phyloP scores from a whole-genome alignment of 2,113 vertebrate genomes.

The Canis aureus region DNA sequence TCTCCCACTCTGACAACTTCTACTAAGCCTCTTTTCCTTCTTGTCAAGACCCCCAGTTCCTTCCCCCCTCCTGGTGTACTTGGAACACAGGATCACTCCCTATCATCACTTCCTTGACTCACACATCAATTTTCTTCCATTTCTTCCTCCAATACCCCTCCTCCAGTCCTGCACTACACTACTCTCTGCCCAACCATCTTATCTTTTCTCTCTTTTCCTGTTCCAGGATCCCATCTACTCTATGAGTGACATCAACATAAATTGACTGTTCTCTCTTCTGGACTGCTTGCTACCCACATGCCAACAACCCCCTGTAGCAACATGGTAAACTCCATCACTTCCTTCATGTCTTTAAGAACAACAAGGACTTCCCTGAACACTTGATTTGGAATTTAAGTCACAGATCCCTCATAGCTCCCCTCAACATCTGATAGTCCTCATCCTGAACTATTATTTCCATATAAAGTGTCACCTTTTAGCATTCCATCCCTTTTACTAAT shows the following conservation, averaged over 20 bases:
- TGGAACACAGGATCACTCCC: background rate
- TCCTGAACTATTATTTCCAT: background rate
- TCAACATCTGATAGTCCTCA: background rate
- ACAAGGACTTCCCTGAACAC: background rate
- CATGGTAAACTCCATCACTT: background rate
- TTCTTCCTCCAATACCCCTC: background rate
- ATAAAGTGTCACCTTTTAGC: background rate
- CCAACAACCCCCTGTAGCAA: fast-evolving
- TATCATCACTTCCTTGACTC: no score
- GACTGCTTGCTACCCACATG: fast-evolving
- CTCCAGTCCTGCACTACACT: no score
- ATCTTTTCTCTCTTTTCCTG: background rate
- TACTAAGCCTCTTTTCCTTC: background rate
- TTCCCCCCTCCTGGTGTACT: background rate
- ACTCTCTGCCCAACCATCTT: background rate
- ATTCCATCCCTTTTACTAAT: background rate
- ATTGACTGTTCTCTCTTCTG: background rate
- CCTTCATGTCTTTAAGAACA: background rate
- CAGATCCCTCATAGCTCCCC: background rate
- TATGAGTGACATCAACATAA: no score
- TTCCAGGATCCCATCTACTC: background rate
- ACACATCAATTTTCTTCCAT: background rate
- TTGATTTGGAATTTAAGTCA: background rate
- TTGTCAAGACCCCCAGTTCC: background rate
- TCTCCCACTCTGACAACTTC: background rate